Evolutionary conservation across 1,140 invertebrate species (phyloP), one percentile per base, ranked within the genome.

Genomic region (Heterodera schachtii): DNA sequence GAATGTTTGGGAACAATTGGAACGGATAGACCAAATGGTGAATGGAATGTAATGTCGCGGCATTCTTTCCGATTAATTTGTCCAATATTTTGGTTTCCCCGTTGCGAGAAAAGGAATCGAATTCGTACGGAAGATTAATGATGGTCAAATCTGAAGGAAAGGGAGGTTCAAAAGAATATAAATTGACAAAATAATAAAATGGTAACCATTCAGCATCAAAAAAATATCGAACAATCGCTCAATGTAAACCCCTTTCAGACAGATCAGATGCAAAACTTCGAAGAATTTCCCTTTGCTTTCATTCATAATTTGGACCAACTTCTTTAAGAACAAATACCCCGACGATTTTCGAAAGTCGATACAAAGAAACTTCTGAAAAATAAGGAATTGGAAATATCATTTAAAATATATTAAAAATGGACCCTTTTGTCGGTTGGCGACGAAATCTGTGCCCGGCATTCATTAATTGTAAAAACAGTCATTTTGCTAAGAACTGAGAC

Each of bases 181-280:
- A 19, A 19, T 64, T 11, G 57, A 64, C 11, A 64, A 19, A 52
- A 52, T 8, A 52, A 52, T 8, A 8, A 5, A 64, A 19, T 19
- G 57, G 11, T 5, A 64, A 64, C 57, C 57, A 19, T 64, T 64
- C 1, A 64, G 16, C 57, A 64, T 64, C 57, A 64, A 19, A 64
- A 64, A 64, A 19, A 64, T 64, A 19, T 11, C 16, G 57, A 64
- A 64, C 57, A 64, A 64, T 64, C 19, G 5, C 57, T 64, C 11
- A 19, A 64, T 19, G 57, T 64, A 5, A 19, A 64, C 16, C 11
- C 57, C 57, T 19, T 64, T 64, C 57, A 64, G 57, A 19, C 57
- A 19, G 57, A 73, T n/a, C 19, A 47, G 19, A 73, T 73, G 71
- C 71, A 52, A 19, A 13, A 52, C 71, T 19, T 73, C 49, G 49